phyloP scores from a whole-genome alignment of 2,797 vertebrate species.

The Coilia nasus region DNA sequence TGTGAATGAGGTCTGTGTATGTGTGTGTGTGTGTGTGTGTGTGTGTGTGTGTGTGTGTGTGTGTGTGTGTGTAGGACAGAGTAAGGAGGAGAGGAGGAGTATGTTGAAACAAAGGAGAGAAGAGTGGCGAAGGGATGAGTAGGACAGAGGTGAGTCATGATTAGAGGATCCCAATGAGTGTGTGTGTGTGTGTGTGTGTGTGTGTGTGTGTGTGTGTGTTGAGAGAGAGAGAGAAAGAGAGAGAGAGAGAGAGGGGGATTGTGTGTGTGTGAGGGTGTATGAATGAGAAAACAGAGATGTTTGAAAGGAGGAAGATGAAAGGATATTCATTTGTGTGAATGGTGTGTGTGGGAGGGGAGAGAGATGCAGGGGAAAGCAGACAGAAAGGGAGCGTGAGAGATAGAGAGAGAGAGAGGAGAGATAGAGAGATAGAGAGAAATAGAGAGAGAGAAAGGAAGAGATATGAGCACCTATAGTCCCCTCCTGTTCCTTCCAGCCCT shows the following conservation, averaged over 20 bases:
- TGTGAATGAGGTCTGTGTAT: constrained; percentile 11
- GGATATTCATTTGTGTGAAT: constrained; percentile 47
- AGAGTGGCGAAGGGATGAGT: constrained; percentile 38
- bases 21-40: constrained; percentile 27
- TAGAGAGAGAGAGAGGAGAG: background rate
- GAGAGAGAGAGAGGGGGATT: background rate
- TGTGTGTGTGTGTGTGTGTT: background rate
- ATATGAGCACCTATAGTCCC: constrained; percentile 45
- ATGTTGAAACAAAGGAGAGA: constrained; percentile 34
- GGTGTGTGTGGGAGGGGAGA: constrained; percentile 50
- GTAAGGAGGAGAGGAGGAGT: constrained; percentile 37
- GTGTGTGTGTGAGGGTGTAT: background rate
- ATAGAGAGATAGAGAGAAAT: constrained; percentile 26
- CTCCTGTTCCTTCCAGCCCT: constrained; percentile 22
- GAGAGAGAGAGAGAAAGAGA: background rate
- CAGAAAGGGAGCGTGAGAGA: constrained; percentile 22
- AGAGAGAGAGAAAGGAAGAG: constrained; percentile 24
- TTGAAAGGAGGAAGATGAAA: constrained; percentile 56
- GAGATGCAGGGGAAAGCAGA: background rate
- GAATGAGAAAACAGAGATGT: constrained; percentile 40
- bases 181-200: background rate
- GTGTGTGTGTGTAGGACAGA: constrained; percentile 23
- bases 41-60: constrained; percentile 12
- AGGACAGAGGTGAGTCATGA: constrained; percentile 51
- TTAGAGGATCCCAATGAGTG: constrained; percentile 47